Evolutionary conservation across 1,140 invertebrate species (phyloP), one percentile per base, ranked within the genome.

Genomic region (Lutraria rhynchaena): DNA sequence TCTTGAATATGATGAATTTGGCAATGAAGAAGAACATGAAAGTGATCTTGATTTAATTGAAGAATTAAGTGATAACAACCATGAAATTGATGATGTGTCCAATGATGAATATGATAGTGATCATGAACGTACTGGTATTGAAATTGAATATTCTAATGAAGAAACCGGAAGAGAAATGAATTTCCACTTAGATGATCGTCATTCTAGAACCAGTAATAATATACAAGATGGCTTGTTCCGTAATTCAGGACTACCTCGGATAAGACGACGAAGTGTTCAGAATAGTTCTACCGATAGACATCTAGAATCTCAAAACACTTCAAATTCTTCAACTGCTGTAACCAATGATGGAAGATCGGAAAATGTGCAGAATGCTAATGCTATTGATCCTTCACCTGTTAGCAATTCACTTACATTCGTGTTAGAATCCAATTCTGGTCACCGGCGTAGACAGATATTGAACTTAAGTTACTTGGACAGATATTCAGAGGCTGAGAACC

Each of bases 391-490:
- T 22, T 33, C 22, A 4, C 69, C 78, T 37, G 22, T 57, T 51
- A 63, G 33, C 46, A 81, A 73, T 55, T 63, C 67, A 1, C 60
- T 81, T 37, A 81, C 49, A 41, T 81, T 81, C 35, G 78, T 81
- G 1, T 46, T 81, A 22, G 57, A 81, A 53, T 81, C 78, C 27
- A 73, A 73, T 41, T 46, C 57, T 29, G 78, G 78, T 11, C 46
- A 55, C 17, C 37, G 74, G 13, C 61, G 58, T n/a, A 57, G 78
- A 63, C 31, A 65, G 41, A 60, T 81, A 37, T 35, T 81, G 19
- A 81, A 81, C 46, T 65, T 81, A 2, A 60, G 78, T 41, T 81
- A 81, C 44, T 29, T 81, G 69, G 67, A 81, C 67, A 71, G 67
- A 49, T 81, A 70, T 51, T 41, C 78, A 15, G 67, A 69, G 19